These are phyloP conservation scores for Melopsittacus undulatus DNA, from an alignment of 2,797 vertebrate species.

Conservation along the genomic window DNA sequence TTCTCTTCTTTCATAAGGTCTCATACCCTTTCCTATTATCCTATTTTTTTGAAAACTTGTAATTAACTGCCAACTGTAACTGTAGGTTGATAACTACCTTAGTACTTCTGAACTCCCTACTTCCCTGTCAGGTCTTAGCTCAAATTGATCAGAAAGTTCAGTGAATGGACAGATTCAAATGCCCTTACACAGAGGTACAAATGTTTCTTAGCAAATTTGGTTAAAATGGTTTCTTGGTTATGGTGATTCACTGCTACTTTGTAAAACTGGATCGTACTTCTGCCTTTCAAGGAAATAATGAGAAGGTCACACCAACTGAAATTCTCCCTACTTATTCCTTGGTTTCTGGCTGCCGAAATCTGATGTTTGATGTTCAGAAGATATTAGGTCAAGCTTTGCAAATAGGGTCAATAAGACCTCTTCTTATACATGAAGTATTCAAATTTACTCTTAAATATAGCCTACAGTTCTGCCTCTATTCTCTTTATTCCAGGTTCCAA, in stretches of 20 bases:
- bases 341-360: neutral
- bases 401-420: neutral
- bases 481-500: neutral
- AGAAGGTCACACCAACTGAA: neutral
- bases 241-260: neutral
- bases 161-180: neutral
- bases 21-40: neutral
- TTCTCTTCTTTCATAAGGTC: neutral
- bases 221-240: neutral
- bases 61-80: neutral
- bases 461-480: neutral
- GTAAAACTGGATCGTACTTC: neutral
- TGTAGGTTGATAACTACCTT: neutral
- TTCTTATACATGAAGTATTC: neutral
- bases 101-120: neutral
- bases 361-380: neutral
- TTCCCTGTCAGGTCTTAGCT: neutral
- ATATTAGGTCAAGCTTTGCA: neutral
- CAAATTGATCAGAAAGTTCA: neutral
- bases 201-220: neutral
- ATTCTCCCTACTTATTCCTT: neutral
- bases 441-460: neutral
- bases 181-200: neutral
- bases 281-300: neutral
- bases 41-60: neutral